Base-by-base conservation (phyloP, 1,140 invertebrate species). In the Nephila pilipes region DNA sequence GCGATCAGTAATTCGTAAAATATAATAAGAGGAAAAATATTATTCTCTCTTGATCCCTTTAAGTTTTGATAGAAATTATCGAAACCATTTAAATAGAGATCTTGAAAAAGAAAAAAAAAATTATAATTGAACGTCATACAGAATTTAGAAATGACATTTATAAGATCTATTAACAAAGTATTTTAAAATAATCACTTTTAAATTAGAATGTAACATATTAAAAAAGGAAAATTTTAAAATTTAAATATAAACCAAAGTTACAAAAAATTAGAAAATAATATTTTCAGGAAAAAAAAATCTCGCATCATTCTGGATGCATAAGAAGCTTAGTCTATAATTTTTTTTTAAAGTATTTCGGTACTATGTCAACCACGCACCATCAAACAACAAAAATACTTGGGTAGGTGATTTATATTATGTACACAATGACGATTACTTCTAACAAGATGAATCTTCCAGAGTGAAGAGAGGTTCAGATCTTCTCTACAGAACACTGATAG, bases 301-400 rank as follows among this genome's bases (percentile, higher is more conserved):
- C 16, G 18, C 16, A 32, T 46, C 3, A 10, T 18, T 75, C 54
- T 46, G 46, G 25, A 55, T 55, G 38, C 6, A 58, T 29, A 38
- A 85, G 5, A 85, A 32, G 18, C 69, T 32, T 32, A 75, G 69
- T 75, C 32, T 32, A 75, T 75, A 75, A 29, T 32, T 75, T 75
- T 32, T 29, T 32, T 36, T 25, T 14, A 32, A 29, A 75, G 69
- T 36, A 36, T 36, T 8, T 75, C 18, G 3, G 69, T 75, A 75
- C 29, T 25, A 32, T 5, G 20, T 3, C 36, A 46, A 46, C 46
- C 29, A 32, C 69, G 69, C 29, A 75, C 57, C 80, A 81, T 81
- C 22, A 55, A n/a, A n/a, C 69, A 81, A 25, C 38, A 87, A 80
- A 90, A 90, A 90, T 79, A 79, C 69, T 79, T 90, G 88, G 89